Percentiles rank a stretch among this genome's conserved stretches.
Conservation (phyloP, 2,113 vertebrate species). For the Rhinoderma darwinii region DNA sequence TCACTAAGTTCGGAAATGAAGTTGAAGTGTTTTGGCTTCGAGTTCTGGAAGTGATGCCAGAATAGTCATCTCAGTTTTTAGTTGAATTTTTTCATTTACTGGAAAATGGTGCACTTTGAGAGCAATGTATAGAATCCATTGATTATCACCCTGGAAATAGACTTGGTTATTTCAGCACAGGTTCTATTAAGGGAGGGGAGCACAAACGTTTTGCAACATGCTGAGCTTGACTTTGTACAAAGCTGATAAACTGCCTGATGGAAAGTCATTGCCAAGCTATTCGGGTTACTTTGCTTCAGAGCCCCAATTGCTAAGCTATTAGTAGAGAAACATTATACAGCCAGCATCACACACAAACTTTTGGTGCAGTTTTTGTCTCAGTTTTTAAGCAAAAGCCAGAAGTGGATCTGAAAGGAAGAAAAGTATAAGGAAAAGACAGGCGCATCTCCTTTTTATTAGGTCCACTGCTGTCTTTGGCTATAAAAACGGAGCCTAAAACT, state of each 20-base stretch:
- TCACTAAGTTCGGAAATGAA: conserved; percentile 45
- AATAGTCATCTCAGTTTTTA: conserved; percentile 42
- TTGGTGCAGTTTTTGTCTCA: no score
- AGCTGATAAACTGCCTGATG: conserved; percentile 23
- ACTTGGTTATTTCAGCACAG: conserved; percentile 40
- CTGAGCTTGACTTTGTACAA: conserved; percentile 3
- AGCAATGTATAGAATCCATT: conserved; percentile 46
- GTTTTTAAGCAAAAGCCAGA: no score
- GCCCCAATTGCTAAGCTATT: neutral
- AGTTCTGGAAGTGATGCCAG: conserved; percentile 26
- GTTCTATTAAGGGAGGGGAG: neutral
- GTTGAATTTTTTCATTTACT: conserved; percentile 47
- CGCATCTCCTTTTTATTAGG: no score
- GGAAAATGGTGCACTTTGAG: conserved; percentile 44
- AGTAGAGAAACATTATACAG: neutral
- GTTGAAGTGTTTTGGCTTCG: conserved; percentile 50
- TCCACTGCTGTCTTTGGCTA: no score
- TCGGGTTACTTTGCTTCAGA: neutral
- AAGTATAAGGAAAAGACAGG: no score
- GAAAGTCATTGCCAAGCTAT: neutral
- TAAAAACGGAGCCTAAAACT: no score
- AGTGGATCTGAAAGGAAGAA: no score
- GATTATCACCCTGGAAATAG: conserved; percentile 49
- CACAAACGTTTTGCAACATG: neutral
- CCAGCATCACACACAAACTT: no score